phyloP scores from a whole-genome alignment of 2,113 vertebrate genomes.

The Baryphthengus martii region DNA sequence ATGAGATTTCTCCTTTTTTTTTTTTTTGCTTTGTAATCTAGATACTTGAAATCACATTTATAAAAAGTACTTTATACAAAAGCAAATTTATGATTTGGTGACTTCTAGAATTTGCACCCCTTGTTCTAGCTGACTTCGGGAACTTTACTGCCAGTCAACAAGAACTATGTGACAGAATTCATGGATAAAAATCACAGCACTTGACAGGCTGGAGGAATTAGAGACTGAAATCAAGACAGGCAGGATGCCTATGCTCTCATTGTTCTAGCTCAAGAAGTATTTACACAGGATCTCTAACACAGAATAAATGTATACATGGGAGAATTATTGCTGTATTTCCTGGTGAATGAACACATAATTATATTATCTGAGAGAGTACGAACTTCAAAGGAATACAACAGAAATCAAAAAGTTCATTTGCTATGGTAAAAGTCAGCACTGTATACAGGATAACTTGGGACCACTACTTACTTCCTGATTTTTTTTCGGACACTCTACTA shows the following conservation, averaged over 20 bases:
- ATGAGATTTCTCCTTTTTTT: neutral
- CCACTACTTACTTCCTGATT: neutral
- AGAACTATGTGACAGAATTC: neutral
- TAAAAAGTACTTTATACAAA: neutral
- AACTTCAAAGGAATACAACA: neutral
- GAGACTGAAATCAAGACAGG: neutral
- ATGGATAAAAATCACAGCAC: neutral
- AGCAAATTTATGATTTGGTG: neutral
- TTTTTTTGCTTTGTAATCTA: neutral
- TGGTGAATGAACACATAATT: neutral
- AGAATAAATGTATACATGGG: neutral
- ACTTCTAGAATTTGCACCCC: neutral
- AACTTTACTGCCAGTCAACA: neutral
- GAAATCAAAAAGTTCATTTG: neutral
- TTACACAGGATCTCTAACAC: neutral
- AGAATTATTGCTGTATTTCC: neutral
- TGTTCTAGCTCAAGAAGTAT: neutral
- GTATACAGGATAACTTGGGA: neutral
- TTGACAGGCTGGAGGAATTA: neutral
- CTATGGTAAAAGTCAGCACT: neutral
- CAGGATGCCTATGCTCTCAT: neutral
- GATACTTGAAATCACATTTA: neutral
- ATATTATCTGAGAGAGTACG: neutral
- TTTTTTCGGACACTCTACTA: neutral
- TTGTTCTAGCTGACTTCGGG: neutral